These are phyloP conservation scores for Conus canariensis DNA, from an alignment of 2,888 invertebrate genomes.

Conservation along the genomic window DNA sequence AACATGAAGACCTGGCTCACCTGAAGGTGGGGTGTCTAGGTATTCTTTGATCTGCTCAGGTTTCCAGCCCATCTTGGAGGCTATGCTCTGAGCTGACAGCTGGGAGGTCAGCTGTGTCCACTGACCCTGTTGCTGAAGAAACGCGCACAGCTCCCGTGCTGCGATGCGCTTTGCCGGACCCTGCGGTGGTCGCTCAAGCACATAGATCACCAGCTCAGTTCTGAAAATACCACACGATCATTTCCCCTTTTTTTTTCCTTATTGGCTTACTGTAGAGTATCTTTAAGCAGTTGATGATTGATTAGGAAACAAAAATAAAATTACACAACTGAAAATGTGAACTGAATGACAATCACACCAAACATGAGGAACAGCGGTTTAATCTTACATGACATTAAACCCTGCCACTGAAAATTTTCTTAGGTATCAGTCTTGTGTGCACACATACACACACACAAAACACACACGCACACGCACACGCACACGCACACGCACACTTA, in stretches of 20 bases:
- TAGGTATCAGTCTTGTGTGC: too few species aligned
- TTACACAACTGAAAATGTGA: too few species aligned
- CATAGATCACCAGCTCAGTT: slow-evolving; percentile 87
- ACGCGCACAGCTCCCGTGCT: slow-evolving; percentile 76
- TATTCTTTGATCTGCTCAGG: slow-evolving; percentile 85
- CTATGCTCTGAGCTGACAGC: slow-evolving; percentile 87
- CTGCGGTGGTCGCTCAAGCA: slow-evolving; percentile 85
- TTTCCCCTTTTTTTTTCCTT: neutral
- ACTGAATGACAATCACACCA: too few species aligned
- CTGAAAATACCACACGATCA: slow-evolving; percentile 58
- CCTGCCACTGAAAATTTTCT: too few species aligned
- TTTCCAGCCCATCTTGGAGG: slow-evolving; percentile 87
- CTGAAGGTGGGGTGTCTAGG: slow-evolving; percentile 90
- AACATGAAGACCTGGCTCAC: slow-evolving; percentile 53
- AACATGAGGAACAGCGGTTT: too few species aligned
- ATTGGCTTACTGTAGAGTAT: neutral
- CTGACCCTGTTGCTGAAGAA: slow-evolving; percentile 83
- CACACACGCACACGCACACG: too few species aligned
- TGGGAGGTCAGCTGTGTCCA: slow-evolving; percentile 85
- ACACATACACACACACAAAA: too few species aligned
- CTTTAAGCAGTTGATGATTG: too few species aligned
- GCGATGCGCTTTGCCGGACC: slow-evolving; percentile 79
- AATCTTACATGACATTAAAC: too few species aligned
- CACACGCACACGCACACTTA: too few species aligned
- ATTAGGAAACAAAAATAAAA: too few species aligned